Conservation (phyloP, 1,140 invertebrate genomes). For the Papilio aristodemus region DNA sequence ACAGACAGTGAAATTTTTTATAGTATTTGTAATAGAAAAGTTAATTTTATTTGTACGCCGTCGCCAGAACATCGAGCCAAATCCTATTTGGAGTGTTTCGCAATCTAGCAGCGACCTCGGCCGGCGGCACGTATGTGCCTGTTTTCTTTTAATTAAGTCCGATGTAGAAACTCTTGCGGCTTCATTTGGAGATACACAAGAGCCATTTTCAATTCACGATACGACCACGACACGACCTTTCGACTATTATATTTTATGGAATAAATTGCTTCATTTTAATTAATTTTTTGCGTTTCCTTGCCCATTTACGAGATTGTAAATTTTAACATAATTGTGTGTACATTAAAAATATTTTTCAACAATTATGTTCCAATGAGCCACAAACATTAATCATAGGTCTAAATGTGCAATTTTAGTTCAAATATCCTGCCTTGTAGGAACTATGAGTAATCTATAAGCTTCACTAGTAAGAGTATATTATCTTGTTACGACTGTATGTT, state of each 20-base stretch:
- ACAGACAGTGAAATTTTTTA: neutral
- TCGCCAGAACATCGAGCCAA: constrained; percentile 24
- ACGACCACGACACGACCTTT: constrained; percentile 22
- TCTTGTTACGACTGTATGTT: too few relatives aligned
- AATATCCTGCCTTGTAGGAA: too few relatives aligned
- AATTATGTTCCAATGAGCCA: too few relatives aligned
- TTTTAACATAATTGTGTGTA: too few relatives aligned
- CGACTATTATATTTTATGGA: neutral
- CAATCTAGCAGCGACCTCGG: constrained; percentile 39
- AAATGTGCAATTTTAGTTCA: too few relatives aligned
- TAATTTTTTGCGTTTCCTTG: too few relatives aligned
- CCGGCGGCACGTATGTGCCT: constrained; percentile 39
- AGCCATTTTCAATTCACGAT: neutral
- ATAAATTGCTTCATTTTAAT: neutral
- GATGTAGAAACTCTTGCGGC: constrained; percentile 40
- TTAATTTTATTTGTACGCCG: constrained; percentile 17
- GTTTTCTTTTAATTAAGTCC: constrained; percentile 57
- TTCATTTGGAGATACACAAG: constrained; percentile 27
- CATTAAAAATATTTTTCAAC: too few relatives aligned
- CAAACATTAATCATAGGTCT: too few relatives aligned
- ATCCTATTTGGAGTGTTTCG: constrained; percentile 29
- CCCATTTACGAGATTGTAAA: too few relatives aligned
- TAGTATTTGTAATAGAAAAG: constrained; percentile 18
- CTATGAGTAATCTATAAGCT: too few relatives aligned
- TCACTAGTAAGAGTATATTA: too few relatives aligned